Evolutionary conservation across 2,888 invertebrate species (phyloP), one percentile per base, ranked within the genome.

Genomic region (Parascotia fuliginaria): DNA sequence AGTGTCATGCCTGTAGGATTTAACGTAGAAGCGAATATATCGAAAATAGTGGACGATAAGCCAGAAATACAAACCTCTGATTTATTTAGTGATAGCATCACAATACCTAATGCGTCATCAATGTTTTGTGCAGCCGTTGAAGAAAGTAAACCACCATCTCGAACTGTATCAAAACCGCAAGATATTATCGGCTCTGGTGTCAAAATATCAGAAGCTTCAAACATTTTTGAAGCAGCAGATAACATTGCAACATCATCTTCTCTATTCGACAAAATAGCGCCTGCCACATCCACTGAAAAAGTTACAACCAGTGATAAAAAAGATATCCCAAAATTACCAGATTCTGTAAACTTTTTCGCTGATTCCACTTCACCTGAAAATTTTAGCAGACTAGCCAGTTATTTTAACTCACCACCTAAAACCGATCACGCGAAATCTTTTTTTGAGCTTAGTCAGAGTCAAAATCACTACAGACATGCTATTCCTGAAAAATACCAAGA

Each of bases 401-500:
- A 92, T 50, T 92, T 92, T 42, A 66, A 82, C 5, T 60, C 85
- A 1, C 86, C 90, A 0, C 84, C 87, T 0, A 83, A 87, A 79
- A 73, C 84, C 0, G 89, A 90, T 1, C 83, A 79, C 31, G 73
- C 85, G 12, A 91, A 91, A 62, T 85, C 91, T 88, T 92, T 92
- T 92, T 92, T 92, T 90, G 91, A 92, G 65, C 77, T 91, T 44
- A 91, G 92, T 70, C 83, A 88, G 51, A 85, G 89, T 48, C 89
- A 90, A 81, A 83, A 89, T 34, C 90, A 91, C 55, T 89, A 87
- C 22, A 82, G 87, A 62, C 86, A 89, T 46, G 73, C 55, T 32
- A 46, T 64, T 42, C 44, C 40, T 5, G 44, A 28, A 15, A 57
- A 50, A 59, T 59, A 55, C 48, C 47, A 77, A 50, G 70, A 81